Evolutionary conservation across 2,113 vertebrate species (phyloP).

Genomic region (Pandion haliaetus): DNA sequence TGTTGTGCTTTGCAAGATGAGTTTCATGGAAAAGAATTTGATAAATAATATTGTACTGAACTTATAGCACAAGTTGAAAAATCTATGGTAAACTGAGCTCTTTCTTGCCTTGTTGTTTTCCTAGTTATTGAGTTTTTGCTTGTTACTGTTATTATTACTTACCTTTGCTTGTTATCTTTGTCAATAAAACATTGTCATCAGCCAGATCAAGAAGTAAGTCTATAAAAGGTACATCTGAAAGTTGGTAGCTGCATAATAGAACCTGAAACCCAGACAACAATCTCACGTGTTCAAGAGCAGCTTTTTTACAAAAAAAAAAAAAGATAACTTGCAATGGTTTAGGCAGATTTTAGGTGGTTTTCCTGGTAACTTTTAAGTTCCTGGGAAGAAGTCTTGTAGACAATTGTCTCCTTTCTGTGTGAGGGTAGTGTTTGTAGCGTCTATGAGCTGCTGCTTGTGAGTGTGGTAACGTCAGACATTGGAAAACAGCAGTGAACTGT

Average conservation of each 20-base stretch:
- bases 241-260: not conserved
- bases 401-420: not conserved
- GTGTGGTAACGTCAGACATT: not conserved
- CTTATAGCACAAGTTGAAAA: not conserved
- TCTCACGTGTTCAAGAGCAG: not conserved
- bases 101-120: not conserved
- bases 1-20: not conserved
- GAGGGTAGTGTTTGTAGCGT: not conserved
- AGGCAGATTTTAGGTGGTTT: not conserved
- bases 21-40: not conserved
- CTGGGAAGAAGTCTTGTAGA: not conserved
- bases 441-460: not conserved
- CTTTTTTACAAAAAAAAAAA: not conserved
- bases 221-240: not conserved
- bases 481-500: not conserved
- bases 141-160: not conserved
- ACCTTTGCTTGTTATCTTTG: not conserved
- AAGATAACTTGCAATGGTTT: not conserved
- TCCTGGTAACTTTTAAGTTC: not conserved
- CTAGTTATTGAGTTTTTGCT: not conserved
- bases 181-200: not conserved
- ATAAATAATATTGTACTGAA: not conserved
- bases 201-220: not conserved
- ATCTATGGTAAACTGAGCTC: not conserved
- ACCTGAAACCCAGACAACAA: not conserved